These are phyloP conservation scores for Callorhinus ursinus DNA, from an alignment of 2,113 vertebrate species.

Conservation along the genomic window DNA sequence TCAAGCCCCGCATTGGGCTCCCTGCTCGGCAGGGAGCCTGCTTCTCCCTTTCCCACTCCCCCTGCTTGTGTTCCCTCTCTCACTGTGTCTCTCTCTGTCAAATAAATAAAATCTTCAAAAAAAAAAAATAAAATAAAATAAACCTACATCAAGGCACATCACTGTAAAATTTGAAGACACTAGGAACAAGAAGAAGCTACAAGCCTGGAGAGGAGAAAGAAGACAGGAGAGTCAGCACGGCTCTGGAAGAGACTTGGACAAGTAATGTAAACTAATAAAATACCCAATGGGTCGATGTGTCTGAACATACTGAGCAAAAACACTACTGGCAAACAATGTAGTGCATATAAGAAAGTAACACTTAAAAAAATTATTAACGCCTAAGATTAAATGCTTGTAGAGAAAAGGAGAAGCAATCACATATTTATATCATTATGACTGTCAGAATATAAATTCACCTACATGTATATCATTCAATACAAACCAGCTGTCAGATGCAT, in stretches of 20 bases:
- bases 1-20: too few relatives aligned
- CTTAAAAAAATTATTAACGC: background rate
- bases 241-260: slow-evolving; percentile 6
- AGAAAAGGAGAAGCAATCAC: background rate
- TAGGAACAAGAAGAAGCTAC: background rate
- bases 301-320: background rate
- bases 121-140: background rate
- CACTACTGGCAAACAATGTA: background rate
- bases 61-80: too few relatives aligned
- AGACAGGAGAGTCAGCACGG: background rate
- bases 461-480: background rate
- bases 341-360: background rate
- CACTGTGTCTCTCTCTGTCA: too few relatives aligned
- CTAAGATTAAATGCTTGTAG: background rate
- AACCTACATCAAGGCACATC: background rate
- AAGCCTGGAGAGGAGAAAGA: background rate
- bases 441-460: slow-evolving; percentile 21
- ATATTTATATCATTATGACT: background rate
- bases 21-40: too few relatives aligned
- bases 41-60: too few relatives aligned
- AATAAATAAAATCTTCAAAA: too few relatives aligned
- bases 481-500: background rate
- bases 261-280: slow-evolving; percentile 26
- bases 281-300: background rate
- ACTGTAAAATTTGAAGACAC: background rate